These are phyloP conservation scores for Poeciliopsis turrubarensis DNA, from an alignment of 2,113 vertebrate genomes.

Conservation along the genomic window DNA sequence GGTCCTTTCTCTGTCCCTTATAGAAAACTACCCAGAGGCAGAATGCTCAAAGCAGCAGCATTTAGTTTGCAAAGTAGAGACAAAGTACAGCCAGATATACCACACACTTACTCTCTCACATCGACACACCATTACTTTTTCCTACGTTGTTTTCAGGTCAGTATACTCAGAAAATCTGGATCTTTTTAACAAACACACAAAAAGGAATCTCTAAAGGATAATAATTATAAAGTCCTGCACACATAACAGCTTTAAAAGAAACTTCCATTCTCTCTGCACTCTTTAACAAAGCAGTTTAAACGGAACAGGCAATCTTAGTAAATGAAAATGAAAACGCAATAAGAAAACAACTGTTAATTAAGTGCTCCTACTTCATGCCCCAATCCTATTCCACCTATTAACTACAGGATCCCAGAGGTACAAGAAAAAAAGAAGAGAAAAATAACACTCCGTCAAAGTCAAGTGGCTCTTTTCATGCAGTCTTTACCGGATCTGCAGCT, in stretches of 20 bases:
- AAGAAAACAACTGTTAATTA: neutral
- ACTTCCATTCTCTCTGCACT: no score
- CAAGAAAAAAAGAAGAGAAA: neutral
- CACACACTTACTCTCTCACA: slow-evolving; percentile 1
- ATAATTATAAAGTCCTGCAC: no score
- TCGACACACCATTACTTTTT: neutral
- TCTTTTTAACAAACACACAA: neutral
- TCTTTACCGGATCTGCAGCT: slow-evolving; percentile 97
- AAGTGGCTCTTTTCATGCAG: slow-evolving; percentile 18
- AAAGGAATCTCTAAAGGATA: neutral
- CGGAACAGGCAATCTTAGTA: neutral
- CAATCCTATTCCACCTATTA: neutral
- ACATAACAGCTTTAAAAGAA: no score
- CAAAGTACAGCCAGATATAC: neutral
- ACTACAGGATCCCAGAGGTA: neutral
- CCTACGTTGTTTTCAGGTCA: no score
- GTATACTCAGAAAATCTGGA: no score
- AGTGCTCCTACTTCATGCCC: neutral
- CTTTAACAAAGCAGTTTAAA: no score
- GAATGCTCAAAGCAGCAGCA: neutral
- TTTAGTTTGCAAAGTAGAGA: neutral
- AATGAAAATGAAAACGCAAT: neutral
- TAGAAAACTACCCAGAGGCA: neutral
- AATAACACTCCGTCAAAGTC: neutral
- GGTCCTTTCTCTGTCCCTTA: no score